These are phyloP conservation scores for Potorous gilbertii DNA, from an alignment of 2,797 vertebrate species.

Conservation along the genomic window DNA sequence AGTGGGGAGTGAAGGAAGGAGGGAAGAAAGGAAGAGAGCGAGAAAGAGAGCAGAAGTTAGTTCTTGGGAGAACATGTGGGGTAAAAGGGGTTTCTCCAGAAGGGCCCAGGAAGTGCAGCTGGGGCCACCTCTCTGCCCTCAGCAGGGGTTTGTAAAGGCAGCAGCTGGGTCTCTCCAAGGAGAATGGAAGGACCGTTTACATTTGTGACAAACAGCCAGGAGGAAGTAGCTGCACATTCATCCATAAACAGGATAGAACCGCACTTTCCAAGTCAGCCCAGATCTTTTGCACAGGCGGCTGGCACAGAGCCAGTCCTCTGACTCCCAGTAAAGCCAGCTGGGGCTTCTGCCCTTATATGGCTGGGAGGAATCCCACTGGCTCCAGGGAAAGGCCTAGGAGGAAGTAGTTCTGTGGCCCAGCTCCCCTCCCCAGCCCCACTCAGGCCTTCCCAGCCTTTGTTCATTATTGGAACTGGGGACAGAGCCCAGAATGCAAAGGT, in stretches of 20 bases:
- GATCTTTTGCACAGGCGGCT: not conserved
- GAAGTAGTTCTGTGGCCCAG: slow-evolving; percentile 43
- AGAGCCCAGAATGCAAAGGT: not conserved
- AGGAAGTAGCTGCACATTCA: slow-evolving; percentile 50
- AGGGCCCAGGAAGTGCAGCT: not conserved
- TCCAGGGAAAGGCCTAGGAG: slow-evolving; percentile 47
- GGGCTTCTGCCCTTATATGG: slow-evolving; percentile 40
- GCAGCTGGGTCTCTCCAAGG: slow-evolving; percentile 43
- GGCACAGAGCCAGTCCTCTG: not conserved
- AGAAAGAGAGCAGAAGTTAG: not conserved
- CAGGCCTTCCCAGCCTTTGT: not conserved
- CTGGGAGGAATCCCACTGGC: slow-evolving; percentile 15
- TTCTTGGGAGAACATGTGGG: too few species aligned
- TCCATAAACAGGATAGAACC: slow-evolving; percentile 13
- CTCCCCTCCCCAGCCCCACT: not conserved
- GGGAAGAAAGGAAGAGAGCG: not conserved
- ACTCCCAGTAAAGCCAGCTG: slow-evolving; percentile 50
- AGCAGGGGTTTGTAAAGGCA: not conserved
- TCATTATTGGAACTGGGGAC: not conserved
- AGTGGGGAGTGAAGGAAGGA: too few species aligned
- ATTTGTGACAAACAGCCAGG: slow-evolving; percentile 42
- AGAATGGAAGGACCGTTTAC: slow-evolving; percentile 31
- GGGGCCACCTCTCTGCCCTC: not conserved
- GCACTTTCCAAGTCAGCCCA: slow-evolving; percentile 1
- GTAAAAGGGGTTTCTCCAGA: not conserved